Evolutionary conservation across 2,888 invertebrate species (phyloP).

Genomic region (Thymelicus sylvestris): DNA sequence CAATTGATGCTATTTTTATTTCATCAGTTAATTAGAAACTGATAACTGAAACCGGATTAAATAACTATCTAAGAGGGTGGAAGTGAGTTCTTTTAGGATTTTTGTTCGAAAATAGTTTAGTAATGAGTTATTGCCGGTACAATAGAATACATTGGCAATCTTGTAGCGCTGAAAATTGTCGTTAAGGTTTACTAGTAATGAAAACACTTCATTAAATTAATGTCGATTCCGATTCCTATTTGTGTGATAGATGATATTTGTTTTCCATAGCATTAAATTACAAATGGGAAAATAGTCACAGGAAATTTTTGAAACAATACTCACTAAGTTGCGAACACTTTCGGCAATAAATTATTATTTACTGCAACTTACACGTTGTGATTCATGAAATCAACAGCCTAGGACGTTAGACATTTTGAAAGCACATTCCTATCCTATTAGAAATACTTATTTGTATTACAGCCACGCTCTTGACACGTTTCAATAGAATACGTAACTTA

Average conservation of each 20-base stretch:
- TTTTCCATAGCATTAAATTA: no score
- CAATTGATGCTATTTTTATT: background rate
- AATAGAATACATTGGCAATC: background rate
- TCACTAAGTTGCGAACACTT: background rate
- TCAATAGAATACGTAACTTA: slow-evolving; percentile 3
- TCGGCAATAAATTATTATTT: background rate
- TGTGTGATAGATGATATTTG: no score
- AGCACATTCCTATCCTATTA: slow-evolving; percentile 29
- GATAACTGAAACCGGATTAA: background rate
- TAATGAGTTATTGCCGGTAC: background rate
- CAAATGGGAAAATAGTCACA: no score
- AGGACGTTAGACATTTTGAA: slow-evolving; percentile 20
- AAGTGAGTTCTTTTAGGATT: background rate
- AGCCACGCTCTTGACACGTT: slow-evolving; percentile 6
- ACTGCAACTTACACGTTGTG: slow-evolving; percentile 4
- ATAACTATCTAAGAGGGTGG: background rate
- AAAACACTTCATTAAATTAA: no score
- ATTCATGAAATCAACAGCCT: slow-evolving; percentile 20
- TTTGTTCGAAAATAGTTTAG: background rate
- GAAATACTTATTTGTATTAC: slow-evolving; percentile 22
- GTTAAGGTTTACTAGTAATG: no score
- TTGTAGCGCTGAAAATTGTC: no score
- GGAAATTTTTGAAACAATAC: background rate
- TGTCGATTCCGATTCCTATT: no score
- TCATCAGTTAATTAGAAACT: background rate